phyloP scores from a whole-genome alignment of 2,113 vertebrate species.

The Rhizomys pruinosus region DNA sequence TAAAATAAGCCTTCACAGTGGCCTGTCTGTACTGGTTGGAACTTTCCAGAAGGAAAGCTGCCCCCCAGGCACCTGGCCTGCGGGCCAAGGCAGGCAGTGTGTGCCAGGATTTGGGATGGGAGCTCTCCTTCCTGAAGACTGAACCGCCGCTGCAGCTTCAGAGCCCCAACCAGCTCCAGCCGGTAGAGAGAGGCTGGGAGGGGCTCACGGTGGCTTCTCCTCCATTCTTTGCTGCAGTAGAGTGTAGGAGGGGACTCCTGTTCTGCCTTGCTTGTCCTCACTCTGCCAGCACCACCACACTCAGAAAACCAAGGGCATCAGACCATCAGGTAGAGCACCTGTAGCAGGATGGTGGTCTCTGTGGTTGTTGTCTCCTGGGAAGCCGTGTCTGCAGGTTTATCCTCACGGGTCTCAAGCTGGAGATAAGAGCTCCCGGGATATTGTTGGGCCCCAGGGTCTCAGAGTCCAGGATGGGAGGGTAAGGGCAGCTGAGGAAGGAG shows the following conservation, averaged over 20 bases:
- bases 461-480: too few relatives aligned
- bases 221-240: too few relatives aligned
- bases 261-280: neutral
- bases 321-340: neutral
- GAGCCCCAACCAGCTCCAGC: neutral
- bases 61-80: too few relatives aligned
- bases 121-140: neutral
- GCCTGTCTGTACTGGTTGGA: neutral
- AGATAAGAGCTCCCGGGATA: too few relatives aligned
- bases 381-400: neutral
- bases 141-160: neutral
- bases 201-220: neutral
- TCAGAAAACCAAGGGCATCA: neutral
- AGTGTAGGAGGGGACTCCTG: neutral
- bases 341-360: neutral
- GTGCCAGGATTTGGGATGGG: neutral
- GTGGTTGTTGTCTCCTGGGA: too few relatives aligned
- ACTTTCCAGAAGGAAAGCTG: neutral
- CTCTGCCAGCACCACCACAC: neutral
- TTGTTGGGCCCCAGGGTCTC: too few relatives aligned
- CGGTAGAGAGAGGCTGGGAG: neutral
- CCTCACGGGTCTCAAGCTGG: too few relatives aligned
- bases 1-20: neutral
- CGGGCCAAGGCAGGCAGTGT: neutral
- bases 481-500: too few relatives aligned